Conservation (phyloP, 2,797 vertebrate genomes). For the Emys orbicularis region DNA sequence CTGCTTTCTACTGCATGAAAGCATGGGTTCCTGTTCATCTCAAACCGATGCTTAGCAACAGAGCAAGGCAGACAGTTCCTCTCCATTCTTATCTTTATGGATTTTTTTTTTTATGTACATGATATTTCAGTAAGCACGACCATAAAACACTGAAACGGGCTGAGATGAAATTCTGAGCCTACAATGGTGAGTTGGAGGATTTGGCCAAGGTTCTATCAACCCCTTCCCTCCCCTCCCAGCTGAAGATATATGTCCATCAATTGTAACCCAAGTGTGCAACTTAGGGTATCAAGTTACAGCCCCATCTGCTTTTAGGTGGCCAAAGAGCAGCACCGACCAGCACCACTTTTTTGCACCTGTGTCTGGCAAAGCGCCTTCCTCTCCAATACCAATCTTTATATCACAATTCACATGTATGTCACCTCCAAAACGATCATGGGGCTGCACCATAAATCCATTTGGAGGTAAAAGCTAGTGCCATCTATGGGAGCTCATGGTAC, state of each 20-base stretch:
- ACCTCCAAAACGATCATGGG: not conserved
- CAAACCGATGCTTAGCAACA: not conserved
- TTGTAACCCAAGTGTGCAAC: not conserved
- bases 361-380: not conserved
- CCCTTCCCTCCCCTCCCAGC: not conserved
- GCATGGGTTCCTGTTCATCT: not conserved
- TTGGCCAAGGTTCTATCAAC: not conserved
- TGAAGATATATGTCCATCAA: not conserved
- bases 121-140: not conserved
- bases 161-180: not conserved
- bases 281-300: not conserved
- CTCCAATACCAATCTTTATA: not conserved
- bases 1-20: not conserved
- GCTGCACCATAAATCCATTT: not conserved
- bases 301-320: not conserved
- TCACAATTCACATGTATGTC: not conserved
- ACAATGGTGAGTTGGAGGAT: not conserved
- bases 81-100: not conserved
- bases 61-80: not conserved
- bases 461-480: not conserved
- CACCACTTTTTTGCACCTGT: not conserved
- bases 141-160: not conserved
- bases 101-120: not conserved
- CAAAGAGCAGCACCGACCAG: not conserved
- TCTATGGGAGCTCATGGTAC: not conserved